A percentile compares a stretch with the other conserved stretches of the same genome.
Evolutionary conservation across 2,888 invertebrate species (phyloP).

Genomic region (Merodon equestris): DNA sequence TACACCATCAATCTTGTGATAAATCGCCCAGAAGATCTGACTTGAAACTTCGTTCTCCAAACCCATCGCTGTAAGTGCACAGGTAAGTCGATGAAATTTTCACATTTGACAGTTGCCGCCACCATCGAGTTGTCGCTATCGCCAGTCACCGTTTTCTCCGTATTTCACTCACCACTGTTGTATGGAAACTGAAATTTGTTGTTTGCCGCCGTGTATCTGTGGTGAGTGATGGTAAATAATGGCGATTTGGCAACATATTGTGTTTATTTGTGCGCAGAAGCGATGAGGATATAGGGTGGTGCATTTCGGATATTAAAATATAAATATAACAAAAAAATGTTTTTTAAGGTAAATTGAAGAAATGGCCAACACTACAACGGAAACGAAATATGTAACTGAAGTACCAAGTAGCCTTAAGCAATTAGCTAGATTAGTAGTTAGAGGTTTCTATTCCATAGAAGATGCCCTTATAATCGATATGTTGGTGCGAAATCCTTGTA

Average conservation of each 20-base stretch:
- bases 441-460: constrained; percentile 96
- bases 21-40: constrained; percentile 23
- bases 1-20: constrained; percentile 22
- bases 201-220: constrained; percentile 53
- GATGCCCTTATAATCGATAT: constrained; percentile 97
- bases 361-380: constrained; percentile 77
- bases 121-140: constrained; percentile 29
- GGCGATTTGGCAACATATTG: constrained; percentile 28
- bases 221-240: constrained; percentile 41
- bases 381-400: constrained; percentile 90
- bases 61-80: constrained; percentile 37
- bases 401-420: constrained; percentile 96
- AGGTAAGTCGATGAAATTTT: constrained; percentile 59
- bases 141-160: constrained; percentile 7
- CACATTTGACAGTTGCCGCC: constrained; percentile 58
- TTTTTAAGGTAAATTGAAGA: constrained; percentile 13
- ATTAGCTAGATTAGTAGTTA: constrained; percentile 91
- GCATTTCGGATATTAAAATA: no score
- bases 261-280: constrained; percentile 31
- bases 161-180: constrained; percentile 62
- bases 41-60: constrained; percentile 17
- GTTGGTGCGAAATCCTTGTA: constrained; percentile 96
- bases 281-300: constrained; percentile 41
- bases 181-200: constrained; percentile 62
- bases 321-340: background rate